Conservation (phyloP, 2,888 invertebrate genomes). For the Anaspis maculata region DNA sequence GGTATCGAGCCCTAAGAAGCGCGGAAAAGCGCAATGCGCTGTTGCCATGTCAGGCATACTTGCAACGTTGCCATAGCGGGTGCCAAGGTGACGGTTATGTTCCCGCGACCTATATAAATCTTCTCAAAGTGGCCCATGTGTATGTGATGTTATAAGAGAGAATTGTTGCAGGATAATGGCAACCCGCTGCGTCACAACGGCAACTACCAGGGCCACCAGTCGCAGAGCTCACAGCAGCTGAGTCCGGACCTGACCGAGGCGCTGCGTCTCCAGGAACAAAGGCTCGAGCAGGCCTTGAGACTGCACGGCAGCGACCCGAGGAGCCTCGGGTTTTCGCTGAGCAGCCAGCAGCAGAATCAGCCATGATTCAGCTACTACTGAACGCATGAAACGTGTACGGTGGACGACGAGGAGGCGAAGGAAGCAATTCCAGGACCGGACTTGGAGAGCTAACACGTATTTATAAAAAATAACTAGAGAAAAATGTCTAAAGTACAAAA, state of each 20-base stretch:
- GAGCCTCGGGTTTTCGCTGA: conserved; percentile 66
- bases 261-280: conserved; percentile 61
- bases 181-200: conserved; percentile 40
- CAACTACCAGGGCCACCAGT: conserved; percentile 37
- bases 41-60: too few species aligned
- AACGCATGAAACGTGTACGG: conserved; percentile 43
- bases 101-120: too few species aligned
- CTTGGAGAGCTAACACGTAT: too few species aligned
- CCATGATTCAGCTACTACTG: conserved; percentile 80
- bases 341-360: conserved; percentile 44
- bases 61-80: too few species aligned
- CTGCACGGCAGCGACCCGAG: conserved; percentile 71
- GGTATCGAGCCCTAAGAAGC: too few species aligned
- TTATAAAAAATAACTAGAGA: too few species aligned
- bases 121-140: too few species aligned
- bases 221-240: conserved; percentile 44
- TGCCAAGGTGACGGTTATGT: too few species aligned
- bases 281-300: conserved; percentile 74
- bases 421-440: too few species aligned
- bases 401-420: conserved; percentile 11
- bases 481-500: too few species aligned
- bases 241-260: conserved; percentile 66
- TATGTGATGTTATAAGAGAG: too few species aligned
- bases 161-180: conserved; percentile 34
- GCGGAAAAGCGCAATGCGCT: too few species aligned